Evolutionary conservation across 2,888 invertebrate species (phyloP).

Genomic region (Parnassius smintheus): DNA sequence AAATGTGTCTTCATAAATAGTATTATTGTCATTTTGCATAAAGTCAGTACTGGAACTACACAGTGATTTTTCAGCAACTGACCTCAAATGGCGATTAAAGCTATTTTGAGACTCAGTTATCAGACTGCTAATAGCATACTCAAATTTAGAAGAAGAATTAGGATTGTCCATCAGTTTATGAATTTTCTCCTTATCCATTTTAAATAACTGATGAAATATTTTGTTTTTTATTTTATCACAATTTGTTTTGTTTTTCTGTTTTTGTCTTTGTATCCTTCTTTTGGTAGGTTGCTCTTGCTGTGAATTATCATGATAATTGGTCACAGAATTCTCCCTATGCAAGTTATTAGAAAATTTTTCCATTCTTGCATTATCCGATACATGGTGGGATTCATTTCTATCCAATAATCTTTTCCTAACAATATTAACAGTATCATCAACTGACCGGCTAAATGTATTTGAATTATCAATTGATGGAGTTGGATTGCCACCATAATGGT

Average conservation of each 20-base stretch:
- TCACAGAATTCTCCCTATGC: conserved; percentile 34
- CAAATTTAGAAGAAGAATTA: conserved; percentile 74
- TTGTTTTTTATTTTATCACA: conserved; percentile 73
- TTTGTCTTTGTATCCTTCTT: conserved; percentile 49
- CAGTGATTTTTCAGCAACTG: conserved; percentile 72
- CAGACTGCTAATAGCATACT: conserved; percentile 73
- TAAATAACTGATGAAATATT: conserved; percentile 74
- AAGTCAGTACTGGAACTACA: conserved; percentile 62
- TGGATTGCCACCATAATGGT: conserved; percentile 63
- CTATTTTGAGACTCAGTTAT: conserved; percentile 76
- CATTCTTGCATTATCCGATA: conserved; percentile 36
- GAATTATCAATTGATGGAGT: conserved; percentile 57
- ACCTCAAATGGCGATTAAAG: conserved; percentile 67
- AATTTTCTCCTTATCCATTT: conserved; percentile 75
- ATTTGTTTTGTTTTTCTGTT: conserved; percentile 50
- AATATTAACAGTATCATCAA: conserved; percentile 73
- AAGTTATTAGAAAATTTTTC: conserved; percentile 40
- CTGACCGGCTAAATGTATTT: conserved; percentile 63
- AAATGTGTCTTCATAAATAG: conserved; percentile 88
- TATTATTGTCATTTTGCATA: conserved; percentile 82
- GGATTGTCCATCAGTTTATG: conserved; percentile 75
- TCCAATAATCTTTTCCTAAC: conserved; percentile 60
- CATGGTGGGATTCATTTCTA: conserved; percentile 54
- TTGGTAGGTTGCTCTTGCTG: conserved; percentile 50
- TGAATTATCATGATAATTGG: conserved; percentile 35